A percentile compares a stretch with the other conserved stretches of the same genome.
Conservation (phyloP, 2,113 vertebrate genomes). For the Argyrosomus japonicus region DNA sequence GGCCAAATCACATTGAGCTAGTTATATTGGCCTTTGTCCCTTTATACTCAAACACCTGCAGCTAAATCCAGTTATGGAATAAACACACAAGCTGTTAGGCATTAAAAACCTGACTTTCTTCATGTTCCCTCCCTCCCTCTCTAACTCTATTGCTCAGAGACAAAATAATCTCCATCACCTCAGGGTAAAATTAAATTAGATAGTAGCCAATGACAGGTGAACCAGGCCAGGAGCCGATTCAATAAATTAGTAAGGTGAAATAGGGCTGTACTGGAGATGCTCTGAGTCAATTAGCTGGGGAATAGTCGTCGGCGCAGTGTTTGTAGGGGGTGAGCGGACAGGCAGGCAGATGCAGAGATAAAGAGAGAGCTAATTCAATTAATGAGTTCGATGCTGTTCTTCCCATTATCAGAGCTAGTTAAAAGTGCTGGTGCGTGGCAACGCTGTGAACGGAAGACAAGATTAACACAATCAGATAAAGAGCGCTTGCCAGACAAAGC, state of each 20-base stretch:
- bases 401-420: slow-evolving; percentile 80
- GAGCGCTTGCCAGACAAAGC: slow-evolving; percentile 71
- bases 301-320: slow-evolving; percentile 68
- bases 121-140: slow-evolving; percentile 8
- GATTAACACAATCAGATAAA: slow-evolving; percentile 80
- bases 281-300: slow-evolving; percentile 70
- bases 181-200: slow-evolving; percentile 63
- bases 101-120: neutral
- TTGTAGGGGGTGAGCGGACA: slow-evolving; percentile 73
- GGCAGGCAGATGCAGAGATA: slow-evolving; percentile 76
- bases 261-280: slow-evolving; percentile 17
- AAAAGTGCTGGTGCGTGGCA: slow-evolving; percentile 79
- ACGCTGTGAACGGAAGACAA: slow-evolving; percentile 74
- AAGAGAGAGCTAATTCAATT: slow-evolving; percentile 82
- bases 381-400: slow-evolving; percentile 79
- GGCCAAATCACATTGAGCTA: slow-evolving; percentile 41
- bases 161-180: slow-evolving; percentile 56
- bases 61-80: slow-evolving; percentile 58
- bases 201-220: slow-evolving; percentile 61
- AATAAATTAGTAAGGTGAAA: slow-evolving; percentile 67
- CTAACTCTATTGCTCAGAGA: slow-evolving; percentile 33
- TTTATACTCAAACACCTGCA: slow-evolving; percentile 63
- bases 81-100: slow-evolving; percentile 43
- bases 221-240: slow-evolving; percentile 38
- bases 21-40: slow-evolving; percentile 12